Evolutionary conservation across 92 coral and sea anemone genomes (phyloP), one percentile per base, ranked within the genome.

Genomic region (Pocillopora grandis): DNA sequence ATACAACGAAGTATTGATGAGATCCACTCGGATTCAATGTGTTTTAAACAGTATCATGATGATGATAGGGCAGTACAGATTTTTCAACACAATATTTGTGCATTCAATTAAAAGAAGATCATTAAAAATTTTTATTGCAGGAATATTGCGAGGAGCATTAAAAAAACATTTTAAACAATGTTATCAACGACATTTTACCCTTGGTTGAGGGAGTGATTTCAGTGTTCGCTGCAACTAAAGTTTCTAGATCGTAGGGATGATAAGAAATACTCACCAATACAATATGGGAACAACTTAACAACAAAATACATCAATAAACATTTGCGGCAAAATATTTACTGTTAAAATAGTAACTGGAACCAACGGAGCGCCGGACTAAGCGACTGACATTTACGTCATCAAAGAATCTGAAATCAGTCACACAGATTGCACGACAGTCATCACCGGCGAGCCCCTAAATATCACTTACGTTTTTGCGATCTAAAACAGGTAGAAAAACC

Each of bases 361-460:
- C 75, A 70, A 70, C 75, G 75, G 57, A 36, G 17, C 20, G 75
- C 52, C 42, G 31, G 57, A 35, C 12, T 70, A 69, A 69, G 56
- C 42, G 56, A 70, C 36, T 70, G 75, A 35, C 75, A 37, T 19
- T 35, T 70, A 35, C 75, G 75, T 70, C 57, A 37, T 35, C 21
- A 14, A 69, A 69, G 73, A 20, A 69, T 16, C 57, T 70, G 1
- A 35, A 10, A 70, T 70, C 75, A n/a, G 75, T 49, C 19, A 42
- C 52, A 42, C 52, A 42, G 52, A 42, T 42, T 7, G 52, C 52
- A 42, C 52, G 52, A 42, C 52, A 42, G 52, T 42, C 52, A 42
- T 7, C 4, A 42, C 52, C 52, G 52, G 52, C 52, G 5, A 42
- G 52, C 52, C 8, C 52, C 52, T 42, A 12, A 19, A 69, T 33